Conservation (phyloP, 2,113 vertebrate genomes). For the Pontoporia blainvillei region DNA sequence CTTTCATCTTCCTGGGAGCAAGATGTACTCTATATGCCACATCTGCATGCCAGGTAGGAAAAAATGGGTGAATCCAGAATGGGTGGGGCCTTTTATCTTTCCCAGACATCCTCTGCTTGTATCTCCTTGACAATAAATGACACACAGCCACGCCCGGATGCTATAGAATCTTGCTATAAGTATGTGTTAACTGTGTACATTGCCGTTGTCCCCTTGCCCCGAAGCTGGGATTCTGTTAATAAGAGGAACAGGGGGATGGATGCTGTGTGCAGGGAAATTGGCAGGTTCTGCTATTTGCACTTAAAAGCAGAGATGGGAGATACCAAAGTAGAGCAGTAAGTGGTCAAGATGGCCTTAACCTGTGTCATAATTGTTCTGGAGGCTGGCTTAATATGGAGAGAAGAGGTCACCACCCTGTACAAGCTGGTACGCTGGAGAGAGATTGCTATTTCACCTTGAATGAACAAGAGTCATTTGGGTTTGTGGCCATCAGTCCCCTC, state of each 20-base stretch:
- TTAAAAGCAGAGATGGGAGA: not conserved
- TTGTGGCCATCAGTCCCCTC: not conserved
- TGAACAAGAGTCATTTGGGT: not conserved
- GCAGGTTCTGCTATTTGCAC: not conserved
- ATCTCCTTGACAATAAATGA: not conserved
- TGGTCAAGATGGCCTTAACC: not conserved
- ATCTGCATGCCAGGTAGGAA: not conserved
- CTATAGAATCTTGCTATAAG: not conserved
- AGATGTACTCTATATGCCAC: not conserved
- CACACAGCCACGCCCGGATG: not conserved
- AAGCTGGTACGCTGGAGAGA: not conserved
- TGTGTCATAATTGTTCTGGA: not conserved
- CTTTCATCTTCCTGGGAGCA: not conserved
- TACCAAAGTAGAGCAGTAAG: not conserved
- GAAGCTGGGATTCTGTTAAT: not conserved
- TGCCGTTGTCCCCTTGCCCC: not conserved
- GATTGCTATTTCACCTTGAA: not conserved
- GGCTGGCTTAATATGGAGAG: not conserved
- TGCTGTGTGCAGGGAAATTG: accelerated
- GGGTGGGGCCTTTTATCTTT: not conserved
- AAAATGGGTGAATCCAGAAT: not conserved
- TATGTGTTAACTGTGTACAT: not conserved
- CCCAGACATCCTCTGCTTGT: not conserved
- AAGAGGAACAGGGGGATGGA: accelerated
- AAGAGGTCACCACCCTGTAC: accelerated